Percentiles rank a stretch among this genome's conserved stretches.
Conservation (phyloP, 64 coral and sea anemone genomes). For the Montipora foliosa region DNA sequence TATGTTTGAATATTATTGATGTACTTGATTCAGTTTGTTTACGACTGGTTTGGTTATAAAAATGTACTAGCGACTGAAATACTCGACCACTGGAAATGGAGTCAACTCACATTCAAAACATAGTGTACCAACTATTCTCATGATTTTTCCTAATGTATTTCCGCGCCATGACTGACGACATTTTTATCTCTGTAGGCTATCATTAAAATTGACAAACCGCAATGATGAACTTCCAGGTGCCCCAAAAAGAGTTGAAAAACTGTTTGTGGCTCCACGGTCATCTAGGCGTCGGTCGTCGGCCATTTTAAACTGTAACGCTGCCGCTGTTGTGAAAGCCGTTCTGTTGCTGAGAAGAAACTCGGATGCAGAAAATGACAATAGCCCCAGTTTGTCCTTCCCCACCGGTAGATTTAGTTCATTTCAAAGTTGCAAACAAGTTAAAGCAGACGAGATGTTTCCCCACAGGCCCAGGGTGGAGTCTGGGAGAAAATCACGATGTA, state of each 20-base stretch:
- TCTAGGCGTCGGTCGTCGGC: constrained; percentile 82
- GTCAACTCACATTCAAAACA: too few species aligned
- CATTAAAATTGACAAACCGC: constrained; percentile 12
- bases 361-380: neutral
- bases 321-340: constrained; percentile 88
- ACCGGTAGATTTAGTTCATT: neutral
- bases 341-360: constrained; percentile 67
- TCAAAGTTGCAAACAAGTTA: neutral
- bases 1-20: too few species aligned
- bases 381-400: neutral
- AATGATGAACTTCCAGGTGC: constrained; percentile 56
- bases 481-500: neutral
- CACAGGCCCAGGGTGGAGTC: constrained; percentile 46
- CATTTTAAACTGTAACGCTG: constrained; percentile 75
- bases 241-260: constrained; percentile 56
- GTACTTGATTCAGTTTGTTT: too few species aligned
- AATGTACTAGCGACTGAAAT: too few species aligned
- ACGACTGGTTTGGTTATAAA: too few species aligned
- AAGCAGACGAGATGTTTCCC: neutral
- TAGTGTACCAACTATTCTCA: too few species aligned
- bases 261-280: constrained; percentile 73
- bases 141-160: too few species aligned
- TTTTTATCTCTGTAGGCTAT: neutral
- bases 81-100: too few species aligned
- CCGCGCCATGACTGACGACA: too few species aligned